These are phyloP conservation scores for Podarcis cretensis DNA, from an alignment of 2,113 vertebrate species.

Conservation along the genomic window DNA sequence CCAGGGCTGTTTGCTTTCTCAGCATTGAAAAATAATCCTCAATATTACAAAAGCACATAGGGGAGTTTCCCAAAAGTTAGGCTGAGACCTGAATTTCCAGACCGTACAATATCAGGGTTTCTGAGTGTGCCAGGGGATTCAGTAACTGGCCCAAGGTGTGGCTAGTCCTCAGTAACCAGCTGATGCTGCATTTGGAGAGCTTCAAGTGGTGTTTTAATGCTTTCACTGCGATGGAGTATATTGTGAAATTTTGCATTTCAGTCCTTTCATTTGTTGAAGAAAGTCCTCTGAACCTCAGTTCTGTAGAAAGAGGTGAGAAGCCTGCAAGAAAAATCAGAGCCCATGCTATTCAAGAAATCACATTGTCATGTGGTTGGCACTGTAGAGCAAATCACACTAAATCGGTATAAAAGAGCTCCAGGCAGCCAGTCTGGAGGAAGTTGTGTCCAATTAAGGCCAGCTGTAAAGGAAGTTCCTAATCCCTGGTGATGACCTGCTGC, in stretches of 20 bases:
- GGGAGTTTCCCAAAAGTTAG: rapidly evolving
- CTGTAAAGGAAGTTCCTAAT: slow-evolving; percentile 49
- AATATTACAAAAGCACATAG: neutral
- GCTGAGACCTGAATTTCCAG: rapidly evolving
- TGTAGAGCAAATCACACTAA: slow-evolving; percentile 13
- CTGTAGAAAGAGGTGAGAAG: neutral
- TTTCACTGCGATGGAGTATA: neutral
- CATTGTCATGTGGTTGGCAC: slow-evolving; percentile 16
- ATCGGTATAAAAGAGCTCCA: neutral
- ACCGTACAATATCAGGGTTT: neutral
- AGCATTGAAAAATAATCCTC: neutral
- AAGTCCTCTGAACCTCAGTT: neutral
- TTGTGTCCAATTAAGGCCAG: slow-evolving; percentile 41
- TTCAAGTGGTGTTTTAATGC: neutral
- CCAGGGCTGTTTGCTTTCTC: neutral
- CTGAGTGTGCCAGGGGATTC: rapidly evolving
- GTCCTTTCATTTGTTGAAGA: neutral
- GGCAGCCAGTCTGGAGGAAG: slow-evolving; percentile 3
- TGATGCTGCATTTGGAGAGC: neutral
- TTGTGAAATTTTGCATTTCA: neutral
- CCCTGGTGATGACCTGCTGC: slow-evolving; percentile 15
- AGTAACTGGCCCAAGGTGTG: rapidly evolving
- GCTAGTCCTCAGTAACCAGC: neutral
- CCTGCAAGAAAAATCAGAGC: slow-evolving; percentile 19
- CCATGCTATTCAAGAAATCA: neutral